Percentiles rank a stretch among this genome's conserved stretches.
phyloP scores from a whole-genome alignment of 1,140 invertebrate genomes.

The Diprion similis region DNA sequence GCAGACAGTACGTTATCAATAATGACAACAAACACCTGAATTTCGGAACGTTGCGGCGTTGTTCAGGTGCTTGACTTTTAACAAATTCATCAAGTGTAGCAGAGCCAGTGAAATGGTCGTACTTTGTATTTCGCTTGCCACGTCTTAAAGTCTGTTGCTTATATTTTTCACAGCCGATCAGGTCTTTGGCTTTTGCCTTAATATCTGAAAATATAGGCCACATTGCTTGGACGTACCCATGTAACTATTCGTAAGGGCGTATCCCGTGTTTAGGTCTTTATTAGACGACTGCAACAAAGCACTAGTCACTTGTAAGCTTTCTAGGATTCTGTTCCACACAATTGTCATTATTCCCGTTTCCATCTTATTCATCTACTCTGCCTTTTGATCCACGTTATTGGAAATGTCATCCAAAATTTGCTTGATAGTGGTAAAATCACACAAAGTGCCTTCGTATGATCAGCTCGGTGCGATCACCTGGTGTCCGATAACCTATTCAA shows the following conservation, averaged over 20 bases:
- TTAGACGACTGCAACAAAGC: slow-evolving; percentile 26
- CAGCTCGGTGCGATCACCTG: slow-evolving; percentile 30
- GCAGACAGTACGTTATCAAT: slow-evolving; percentile 34
- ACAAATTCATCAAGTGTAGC: slow-evolving; percentile 23
- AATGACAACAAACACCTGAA: slow-evolving; percentile 33
- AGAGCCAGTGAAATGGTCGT: slow-evolving; percentile 23
- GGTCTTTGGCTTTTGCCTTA: slow-evolving; percentile 27
- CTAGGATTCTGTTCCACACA: slow-evolving; percentile 25
- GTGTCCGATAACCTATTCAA: slow-evolving; percentile 29
- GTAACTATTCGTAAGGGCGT: slow-evolving; percentile 31
- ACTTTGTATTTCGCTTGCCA: slow-evolving; percentile 21
- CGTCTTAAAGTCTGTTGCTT: slow-evolving; percentile 26
- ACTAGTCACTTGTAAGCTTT: slow-evolving; percentile 20
- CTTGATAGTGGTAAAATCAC: slow-evolving; percentile 21
- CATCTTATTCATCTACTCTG: slow-evolving; percentile 16
- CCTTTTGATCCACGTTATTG: slow-evolving; percentile 23
- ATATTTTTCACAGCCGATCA: slow-evolving; percentile 26
- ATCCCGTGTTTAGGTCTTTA: slow-evolving; percentile 10
- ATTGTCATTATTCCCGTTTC: slow-evolving; percentile 29
- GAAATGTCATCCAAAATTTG: slow-evolving; percentile 22
- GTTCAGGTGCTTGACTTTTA: slow-evolving; percentile 30
- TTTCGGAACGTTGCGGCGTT: slow-evolving; percentile 21
- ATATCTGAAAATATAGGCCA: slow-evolving; percentile 30
- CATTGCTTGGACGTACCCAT: slow-evolving; percentile 29
- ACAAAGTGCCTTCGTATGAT: slow-evolving; percentile 23